phyloP scores from a whole-genome alignment of 1,140 invertebrate species.

The Aphelenchoides fujianensis region DNA sequence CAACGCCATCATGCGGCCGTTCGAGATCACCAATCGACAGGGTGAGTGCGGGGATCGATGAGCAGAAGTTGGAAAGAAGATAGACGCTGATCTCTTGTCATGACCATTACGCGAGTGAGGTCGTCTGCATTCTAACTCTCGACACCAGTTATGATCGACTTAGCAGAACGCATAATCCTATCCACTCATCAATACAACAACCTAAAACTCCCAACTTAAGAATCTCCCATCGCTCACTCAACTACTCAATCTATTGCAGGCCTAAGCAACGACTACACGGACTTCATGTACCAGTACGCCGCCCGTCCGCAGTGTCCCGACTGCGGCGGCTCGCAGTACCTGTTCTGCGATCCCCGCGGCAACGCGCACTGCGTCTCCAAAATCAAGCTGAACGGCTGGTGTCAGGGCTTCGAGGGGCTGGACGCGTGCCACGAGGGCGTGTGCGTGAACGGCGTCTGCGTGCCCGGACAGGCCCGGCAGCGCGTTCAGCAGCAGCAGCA shows the following conservation, averaged over 20 bases:
- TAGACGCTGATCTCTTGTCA: too few species aligned
- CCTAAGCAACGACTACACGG: slow-evolving; percentile 60
- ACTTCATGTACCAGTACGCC: slow-evolving; percentile 49
- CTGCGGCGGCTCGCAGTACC: slow-evolving; percentile 50
- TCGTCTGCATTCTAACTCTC: too few species aligned
- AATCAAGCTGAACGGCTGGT: slow-evolving; percentile 49
- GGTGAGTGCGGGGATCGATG: slow-evolving; percentile 30
- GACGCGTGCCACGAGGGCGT: slow-evolving; percentile 52
- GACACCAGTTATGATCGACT: slow-evolving; percentile 11
- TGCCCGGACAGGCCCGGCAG: slow-evolving; percentile 26
- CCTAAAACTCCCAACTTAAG: neutral
- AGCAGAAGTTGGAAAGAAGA: too few species aligned
- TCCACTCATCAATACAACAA: neutral
- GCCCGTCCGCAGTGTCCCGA: slow-evolving; percentile 41
- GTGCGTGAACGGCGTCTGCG: slow-evolving; percentile 49
- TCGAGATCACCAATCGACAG: slow-evolving; percentile 54
- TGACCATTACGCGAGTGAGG: too few species aligned
- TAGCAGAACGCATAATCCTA: neutral
- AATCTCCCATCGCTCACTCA: neutral
- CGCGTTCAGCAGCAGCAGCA: neutral
- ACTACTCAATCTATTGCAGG: slow-evolving; percentile 32
- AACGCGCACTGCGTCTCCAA: slow-evolving; percentile 58
- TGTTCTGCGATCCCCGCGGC: slow-evolving; percentile 55
- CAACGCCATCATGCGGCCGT: slow-evolving; percentile 58
- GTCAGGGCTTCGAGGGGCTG: slow-evolving; percentile 57